Evolutionary conservation across 2,888 invertebrate species (phyloP).

Genomic region (Tinea pellionella): DNA sequence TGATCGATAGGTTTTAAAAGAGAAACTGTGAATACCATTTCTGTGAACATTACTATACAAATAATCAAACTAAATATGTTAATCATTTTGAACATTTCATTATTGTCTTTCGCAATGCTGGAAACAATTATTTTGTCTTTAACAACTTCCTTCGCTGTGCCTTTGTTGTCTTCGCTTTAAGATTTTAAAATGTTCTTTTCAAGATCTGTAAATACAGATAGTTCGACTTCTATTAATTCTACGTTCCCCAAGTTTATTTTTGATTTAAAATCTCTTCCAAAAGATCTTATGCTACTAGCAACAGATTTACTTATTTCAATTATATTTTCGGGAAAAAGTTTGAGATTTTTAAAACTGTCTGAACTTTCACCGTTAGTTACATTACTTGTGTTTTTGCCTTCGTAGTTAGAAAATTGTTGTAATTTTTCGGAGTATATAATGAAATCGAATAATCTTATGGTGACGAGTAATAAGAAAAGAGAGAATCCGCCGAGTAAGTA

Average conservation of each 20-base stretch:
- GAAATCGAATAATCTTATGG: constrained; percentile 37
- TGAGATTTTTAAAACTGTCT: background rate
- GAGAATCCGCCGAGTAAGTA: constrained; percentile 43
- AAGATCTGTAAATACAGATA: background rate
- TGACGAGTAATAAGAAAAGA: constrained; percentile 37
- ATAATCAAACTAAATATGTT: constrained; percentile 32
- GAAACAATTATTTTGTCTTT: constrained; percentile 11
- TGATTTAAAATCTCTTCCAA: background rate
- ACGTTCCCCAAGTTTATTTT: background rate
- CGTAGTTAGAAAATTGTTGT: constrained; percentile 41
- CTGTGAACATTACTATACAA: constrained; percentile 27
- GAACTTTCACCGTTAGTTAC: background rate
- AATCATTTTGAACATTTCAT: constrained; percentile 26
- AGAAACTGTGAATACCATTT: constrained; percentile 28
- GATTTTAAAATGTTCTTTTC: background rate
- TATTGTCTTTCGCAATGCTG: background rate
- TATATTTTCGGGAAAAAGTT: background rate
- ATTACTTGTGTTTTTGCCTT: constrained; percentile 25
- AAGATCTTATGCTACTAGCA: background rate
- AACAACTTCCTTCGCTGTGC: constrained; percentile 2
- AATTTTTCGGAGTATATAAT: constrained; percentile 47
- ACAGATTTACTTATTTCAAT: background rate
- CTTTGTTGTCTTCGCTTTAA: constrained; percentile 5
- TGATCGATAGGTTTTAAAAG: constrained; percentile 41
- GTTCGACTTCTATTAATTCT: too few species aligned